Evolutionary conservation across 2,888 invertebrate species (phyloP).

Genomic region (Chrysomela aeneicollis): DNA sequence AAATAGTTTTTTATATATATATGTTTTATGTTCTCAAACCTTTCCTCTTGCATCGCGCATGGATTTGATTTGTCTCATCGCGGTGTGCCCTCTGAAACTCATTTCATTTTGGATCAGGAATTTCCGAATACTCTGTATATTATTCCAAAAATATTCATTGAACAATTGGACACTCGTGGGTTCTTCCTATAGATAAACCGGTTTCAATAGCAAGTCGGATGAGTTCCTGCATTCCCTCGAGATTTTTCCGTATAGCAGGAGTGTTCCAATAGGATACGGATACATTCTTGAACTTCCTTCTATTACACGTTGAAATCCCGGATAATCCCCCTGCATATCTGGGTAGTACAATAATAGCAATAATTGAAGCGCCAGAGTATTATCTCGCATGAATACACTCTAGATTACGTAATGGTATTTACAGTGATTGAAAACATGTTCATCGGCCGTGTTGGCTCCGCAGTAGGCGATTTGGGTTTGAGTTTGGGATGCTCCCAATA

Average conservation of each 20-base stretch:
- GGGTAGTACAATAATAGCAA: slow-evolving; percentile 59
- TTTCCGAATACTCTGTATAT: too few species aligned
- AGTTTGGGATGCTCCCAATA: slow-evolving; percentile 18
- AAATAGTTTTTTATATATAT: too few species aligned
- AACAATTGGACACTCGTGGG: too few species aligned
- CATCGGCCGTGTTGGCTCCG: too few species aligned
- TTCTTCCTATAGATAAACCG: too few species aligned
- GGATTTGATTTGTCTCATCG: too few species aligned
- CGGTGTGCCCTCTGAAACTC: too few species aligned
- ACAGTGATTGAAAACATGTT: slow-evolving; percentile 61
- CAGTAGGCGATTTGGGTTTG: slow-evolving; percentile 37
- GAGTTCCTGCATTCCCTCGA: neutral
- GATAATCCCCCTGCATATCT: slow-evolving; percentile 58
- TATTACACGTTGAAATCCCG: slow-evolving; percentile 57
- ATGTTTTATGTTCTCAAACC: too few species aligned
- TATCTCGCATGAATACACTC: slow-evolving; percentile 60
- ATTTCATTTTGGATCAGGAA: too few species aligned
- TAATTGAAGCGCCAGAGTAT: slow-evolving; percentile 60
- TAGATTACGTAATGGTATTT: slow-evolving; percentile 60
- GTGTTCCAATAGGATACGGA: slow-evolving; percentile 42
- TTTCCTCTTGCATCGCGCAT: too few species aligned
- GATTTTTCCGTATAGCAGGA: slow-evolving; percentile 16
- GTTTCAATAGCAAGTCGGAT: neutral
- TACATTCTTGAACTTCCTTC: slow-evolving; percentile 53
- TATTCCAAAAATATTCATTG: too few species aligned